phyloP scores from a whole-genome alignment of 2,113 vertebrate genomes.

The Lagopus muta region DNA sequence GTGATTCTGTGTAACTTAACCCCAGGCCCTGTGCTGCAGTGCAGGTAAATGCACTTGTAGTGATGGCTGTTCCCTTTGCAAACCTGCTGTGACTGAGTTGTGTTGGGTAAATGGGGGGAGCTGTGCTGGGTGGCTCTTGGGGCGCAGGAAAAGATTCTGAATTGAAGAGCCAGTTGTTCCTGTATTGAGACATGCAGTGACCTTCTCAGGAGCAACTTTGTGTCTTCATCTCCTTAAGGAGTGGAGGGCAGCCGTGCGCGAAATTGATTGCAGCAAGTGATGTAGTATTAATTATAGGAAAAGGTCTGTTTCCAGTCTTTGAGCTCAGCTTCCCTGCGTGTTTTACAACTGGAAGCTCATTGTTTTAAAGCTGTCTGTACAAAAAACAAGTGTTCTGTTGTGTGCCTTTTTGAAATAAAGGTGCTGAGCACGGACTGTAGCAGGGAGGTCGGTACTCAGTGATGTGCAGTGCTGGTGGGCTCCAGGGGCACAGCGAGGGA shows the following conservation, averaged over 20 bases:
- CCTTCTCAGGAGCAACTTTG: neutral
- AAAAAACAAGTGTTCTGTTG: neutral
- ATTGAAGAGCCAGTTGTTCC: neutral
- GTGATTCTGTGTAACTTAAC: neutral
- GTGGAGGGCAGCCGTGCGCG: neutral
- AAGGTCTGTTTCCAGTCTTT: neutral
- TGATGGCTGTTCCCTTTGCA: neutral
- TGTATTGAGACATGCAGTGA: neutral
- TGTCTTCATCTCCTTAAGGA: neutral
- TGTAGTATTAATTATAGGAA: neutral
- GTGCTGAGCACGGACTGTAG: neutral
- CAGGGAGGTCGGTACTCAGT: neutral
- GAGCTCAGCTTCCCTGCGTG: neutral
- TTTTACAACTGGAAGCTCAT: neutral
- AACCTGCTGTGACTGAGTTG: rapidly evolving
- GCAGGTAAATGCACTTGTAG: neutral
- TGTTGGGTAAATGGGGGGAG: neutral
- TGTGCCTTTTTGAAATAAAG: neutral
- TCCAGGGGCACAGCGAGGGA: neutral
- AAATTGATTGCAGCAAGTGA: neutral
- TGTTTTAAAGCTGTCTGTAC: neutral
- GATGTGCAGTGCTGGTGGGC: neutral
- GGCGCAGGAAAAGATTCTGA: neutral
- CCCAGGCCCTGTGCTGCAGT: neutral
- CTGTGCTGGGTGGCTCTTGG: neutral